Evolutionary conservation across 2,113 vertebrate genomes (phyloP).

Genomic region (Carassius gibelio): DNA sequence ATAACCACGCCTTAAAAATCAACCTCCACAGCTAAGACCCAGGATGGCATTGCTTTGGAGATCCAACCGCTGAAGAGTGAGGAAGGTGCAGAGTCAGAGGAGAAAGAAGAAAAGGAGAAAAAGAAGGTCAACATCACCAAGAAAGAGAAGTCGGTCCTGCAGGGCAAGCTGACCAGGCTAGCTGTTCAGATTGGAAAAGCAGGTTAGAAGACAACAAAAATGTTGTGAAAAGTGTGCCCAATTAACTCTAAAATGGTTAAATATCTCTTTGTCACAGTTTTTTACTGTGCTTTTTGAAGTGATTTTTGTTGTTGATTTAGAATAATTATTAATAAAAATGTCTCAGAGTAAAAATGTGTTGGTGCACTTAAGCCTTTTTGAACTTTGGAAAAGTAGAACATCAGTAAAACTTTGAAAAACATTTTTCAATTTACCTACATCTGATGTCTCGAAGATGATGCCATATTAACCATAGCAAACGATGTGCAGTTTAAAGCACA

Average conservation of each 20-base stretch:
- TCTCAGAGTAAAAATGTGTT: too few species aligned
- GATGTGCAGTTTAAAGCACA: neutral
- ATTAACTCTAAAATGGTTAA: neutral
- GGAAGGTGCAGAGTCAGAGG: conserved; percentile 86
- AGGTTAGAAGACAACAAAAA: conserved; percentile 61
- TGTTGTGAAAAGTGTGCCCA: neutral
- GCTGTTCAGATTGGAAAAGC: conserved; percentile 96
- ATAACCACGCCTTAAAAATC: conserved; percentile 56
- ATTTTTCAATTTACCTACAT: neutral
- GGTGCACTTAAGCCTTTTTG: neutral
- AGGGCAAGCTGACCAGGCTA: conserved; percentile 93
- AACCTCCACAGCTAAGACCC: conserved; percentile 87
- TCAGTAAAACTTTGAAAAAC: neutral
- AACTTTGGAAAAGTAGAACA: neutral
- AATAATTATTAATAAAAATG: too few species aligned
- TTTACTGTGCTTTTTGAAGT: too few species aligned
- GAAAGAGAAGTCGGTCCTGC: conserved; percentile 97
- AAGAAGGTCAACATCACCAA: conserved; percentile 88
- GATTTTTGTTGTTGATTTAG: too few species aligned
- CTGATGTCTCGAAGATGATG: neutral
- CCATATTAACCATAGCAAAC: neutral
- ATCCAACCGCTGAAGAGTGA: conserved; percentile 97
- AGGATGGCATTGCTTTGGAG: conserved; percentile 94
- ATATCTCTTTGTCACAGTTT: too few species aligned
- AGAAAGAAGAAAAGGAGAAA: conserved; percentile 86